Base-by-base conservation (phyloP, 30 jellyfish, hydroid and myxozoan species). In the Clytia hemisphaerica region DNA sequence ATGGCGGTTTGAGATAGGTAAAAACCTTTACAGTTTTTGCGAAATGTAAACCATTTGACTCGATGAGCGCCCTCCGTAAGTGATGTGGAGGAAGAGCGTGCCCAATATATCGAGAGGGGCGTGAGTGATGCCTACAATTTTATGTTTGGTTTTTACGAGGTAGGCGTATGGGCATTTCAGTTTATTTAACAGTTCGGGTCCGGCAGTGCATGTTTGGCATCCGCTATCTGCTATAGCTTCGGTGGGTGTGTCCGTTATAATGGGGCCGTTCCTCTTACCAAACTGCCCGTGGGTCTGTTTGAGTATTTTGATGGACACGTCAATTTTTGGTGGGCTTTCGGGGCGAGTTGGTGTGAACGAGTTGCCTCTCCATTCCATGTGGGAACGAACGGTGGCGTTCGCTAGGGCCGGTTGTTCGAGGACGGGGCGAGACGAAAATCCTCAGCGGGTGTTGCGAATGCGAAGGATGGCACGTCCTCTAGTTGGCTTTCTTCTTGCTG, bases 201-300 rank as follows among this genome's bases (percentile, higher is more conserved):
- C 76, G 15, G 50, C 69, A 4, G 76, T 62, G 69, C 76, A 62
- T 4, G 38, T 62, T 62, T 62, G 76, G 29, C 50, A 24, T 6
- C 76, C 76, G 7, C 32, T 26, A 62, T 62, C 76, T 34, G 76
- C 76, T 14, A 5, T 5, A 12, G 76, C 76, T 32, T 32, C 10
- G 4, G 69, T 36, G 4, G 7, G 32, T n/a, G 6, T n/a, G 18
- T 50, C 32, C 21, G 6, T 50, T 50, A 18, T 5, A n/a, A n/a
- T n/a, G n/a, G n/a, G n/a, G n/a, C n/a, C n/a, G n/a, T n/a, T n/a
- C n/a, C n/a, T n/a, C n/a, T n/a, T n/a, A n/a, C n/a, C n/a, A n/a
- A n/a, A n/a, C n/a, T n/a, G n/a, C n/a, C n/a, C n/a, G n/a, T n/a
- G n/a, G n/a, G n/a, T n/a, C n/a, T n/a, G n/a, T n/a, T n/a, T n/a